Evolutionary conservation across 2,888 invertebrate species (phyloP), one percentile per base, ranked within the genome.

Genomic region (Tromatobia lineatoria): DNA sequence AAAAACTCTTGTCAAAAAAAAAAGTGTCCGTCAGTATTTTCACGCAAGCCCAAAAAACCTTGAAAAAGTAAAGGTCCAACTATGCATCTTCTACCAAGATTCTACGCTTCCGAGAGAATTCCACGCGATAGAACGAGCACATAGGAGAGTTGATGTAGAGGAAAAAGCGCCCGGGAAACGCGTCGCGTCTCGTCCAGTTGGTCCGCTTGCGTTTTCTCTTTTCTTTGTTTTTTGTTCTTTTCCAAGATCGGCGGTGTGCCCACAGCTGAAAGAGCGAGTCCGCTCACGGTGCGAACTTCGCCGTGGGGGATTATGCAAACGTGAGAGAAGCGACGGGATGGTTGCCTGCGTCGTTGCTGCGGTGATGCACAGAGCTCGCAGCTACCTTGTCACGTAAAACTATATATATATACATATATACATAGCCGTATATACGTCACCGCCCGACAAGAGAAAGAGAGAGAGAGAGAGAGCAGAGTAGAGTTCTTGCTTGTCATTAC

Each of bases 241-340:
- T 52, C 45, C 74, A 47, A 83, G 70, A 84, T 64, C 64, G 64
- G 45, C 70, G 20, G 71, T 66, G 66, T 52, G 61, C 20, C 64
- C 64, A 81, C 81, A 78, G 70, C 64, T 69, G 80, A 59, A 54
- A 69, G 73, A 79, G 69, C 47, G 47, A 80, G 57, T 54, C 54
- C 54, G 76, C 61, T 64, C 87, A 29, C 88, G 87, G 91, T 89
- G 91, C 88, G 91, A 91, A 91, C 88, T 90, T 90, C 85, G 90
- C 90, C 90, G 88, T 88, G 80, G 90, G 90, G 91, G 90, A 91
- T 91, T 91, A 91, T 91, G 90, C 90, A 91, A 91, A 91, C 89
- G 89, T 86, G 86, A 84, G 64, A 38, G 61, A 54, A 75, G 74
- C 80, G 81, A 84, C 76, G 85, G 86, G 82, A 69, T 69, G 61